A percentile compares a stretch with the other conserved stretches of the same genome.
Evolutionary conservation across 2,888 invertebrate species (phyloP).

Genomic region (Chloroclysta siterata): DNA sequence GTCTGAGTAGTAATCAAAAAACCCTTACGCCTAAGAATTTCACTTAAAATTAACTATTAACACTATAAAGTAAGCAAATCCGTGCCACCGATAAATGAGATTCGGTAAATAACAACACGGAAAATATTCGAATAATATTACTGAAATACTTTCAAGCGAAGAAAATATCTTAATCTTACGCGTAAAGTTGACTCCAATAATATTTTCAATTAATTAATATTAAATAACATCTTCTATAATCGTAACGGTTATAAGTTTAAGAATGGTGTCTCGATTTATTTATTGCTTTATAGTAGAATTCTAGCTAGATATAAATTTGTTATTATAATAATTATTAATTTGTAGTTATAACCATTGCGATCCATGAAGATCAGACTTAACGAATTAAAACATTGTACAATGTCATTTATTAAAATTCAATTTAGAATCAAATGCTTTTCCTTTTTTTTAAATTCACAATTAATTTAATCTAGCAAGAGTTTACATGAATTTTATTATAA

Average conservation of each 20-base stretch:
- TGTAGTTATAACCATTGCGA: conserved; percentile 21
- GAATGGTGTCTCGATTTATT: conserved; percentile 20
- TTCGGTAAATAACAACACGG: conserved; percentile 31
- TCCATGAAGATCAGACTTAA: conserved; percentile 28
- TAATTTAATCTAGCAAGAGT: conserved; percentile 75
- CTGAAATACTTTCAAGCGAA: conserved; percentile 37
- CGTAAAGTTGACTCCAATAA: conserved; percentile 37
- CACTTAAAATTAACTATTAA: conserved; percentile 29
- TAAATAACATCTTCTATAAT: conserved; percentile 20
- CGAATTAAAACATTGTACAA: conserved; percentile 68
- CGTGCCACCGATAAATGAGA: conserved; percentile 34
- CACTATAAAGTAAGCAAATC: conserved; percentile 34
- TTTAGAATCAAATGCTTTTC: conserved; percentile 84
- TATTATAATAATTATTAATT: no score
- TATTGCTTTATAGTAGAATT: conserved; percentile 9
- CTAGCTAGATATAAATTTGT: conserved; percentile 11
- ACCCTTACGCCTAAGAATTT: conserved; percentile 36
- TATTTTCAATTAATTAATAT: conserved; percentile 36
- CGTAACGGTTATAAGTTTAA: conserved; percentile 19
- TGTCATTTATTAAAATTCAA: conserved; percentile 81
- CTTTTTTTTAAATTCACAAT: conserved; percentile 76
- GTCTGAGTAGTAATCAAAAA: conserved; percentile 31
- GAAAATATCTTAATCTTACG: conserved; percentile 29
- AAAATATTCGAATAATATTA: conserved; percentile 36
- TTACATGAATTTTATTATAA: conserved; percentile 67